These are phyloP conservation scores for Ophioderma brevispina DNA, from an alignment of 35 echinoderm and acorn worm genomes.

Conservation along the genomic window DNA sequence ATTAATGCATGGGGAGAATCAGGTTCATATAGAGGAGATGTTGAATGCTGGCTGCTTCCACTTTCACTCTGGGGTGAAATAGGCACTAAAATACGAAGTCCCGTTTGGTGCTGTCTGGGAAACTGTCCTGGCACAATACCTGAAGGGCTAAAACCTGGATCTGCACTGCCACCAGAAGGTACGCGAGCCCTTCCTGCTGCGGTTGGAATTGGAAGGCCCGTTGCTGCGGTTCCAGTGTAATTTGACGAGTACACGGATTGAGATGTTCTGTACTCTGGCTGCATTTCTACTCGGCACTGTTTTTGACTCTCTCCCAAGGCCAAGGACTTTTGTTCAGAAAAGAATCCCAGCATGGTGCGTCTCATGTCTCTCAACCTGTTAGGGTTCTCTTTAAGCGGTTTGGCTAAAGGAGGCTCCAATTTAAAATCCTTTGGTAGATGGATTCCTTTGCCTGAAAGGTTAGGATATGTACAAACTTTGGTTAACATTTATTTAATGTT, in stretches of 20 bases:
- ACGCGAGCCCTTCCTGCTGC: background rate
- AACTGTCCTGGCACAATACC: background rate
- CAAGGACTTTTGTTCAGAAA: background rate
- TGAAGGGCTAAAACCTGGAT: background rate
- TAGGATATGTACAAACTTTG: background rate
- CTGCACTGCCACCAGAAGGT: background rate
- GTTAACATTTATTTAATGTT: background rate
- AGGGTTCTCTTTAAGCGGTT: background rate
- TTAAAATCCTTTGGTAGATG: background rate
- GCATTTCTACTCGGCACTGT: background rate
- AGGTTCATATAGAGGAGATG: background rate
- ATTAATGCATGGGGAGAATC: background rate
- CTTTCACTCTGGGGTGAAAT: background rate
- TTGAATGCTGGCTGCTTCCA: background rate
- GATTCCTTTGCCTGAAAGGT: constrained; percentile 30
- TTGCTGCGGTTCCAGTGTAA: background rate
- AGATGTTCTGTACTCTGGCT: background rate
- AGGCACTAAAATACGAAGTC: background rate
- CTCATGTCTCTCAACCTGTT: background rate
- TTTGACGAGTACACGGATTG: background rate
- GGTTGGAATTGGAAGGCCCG: background rate
- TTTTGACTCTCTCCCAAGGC: background rate
- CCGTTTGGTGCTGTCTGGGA: background rate
- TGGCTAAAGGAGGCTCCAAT: background rate
- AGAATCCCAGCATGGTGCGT: background rate